These are phyloP conservation scores for Leptinotarsa undecemlineata DNA, from an alignment of 1,140 invertebrate species.

Conservation along the genomic window DNA sequence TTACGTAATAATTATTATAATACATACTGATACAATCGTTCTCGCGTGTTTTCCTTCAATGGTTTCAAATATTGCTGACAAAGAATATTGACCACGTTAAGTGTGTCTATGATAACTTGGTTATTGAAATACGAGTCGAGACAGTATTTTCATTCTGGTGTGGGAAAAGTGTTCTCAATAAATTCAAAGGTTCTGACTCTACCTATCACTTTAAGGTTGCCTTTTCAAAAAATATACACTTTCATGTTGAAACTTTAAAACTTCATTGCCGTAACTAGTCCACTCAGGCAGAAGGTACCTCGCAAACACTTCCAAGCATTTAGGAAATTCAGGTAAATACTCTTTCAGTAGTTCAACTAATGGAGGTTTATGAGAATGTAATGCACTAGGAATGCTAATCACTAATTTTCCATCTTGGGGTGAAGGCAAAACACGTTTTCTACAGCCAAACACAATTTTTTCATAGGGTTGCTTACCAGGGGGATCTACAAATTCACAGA, in stretches of 20 bases:
- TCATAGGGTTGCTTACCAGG: conserved; percentile 87
- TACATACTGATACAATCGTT: too few relatives aligned
- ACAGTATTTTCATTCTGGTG: too few relatives aligned
- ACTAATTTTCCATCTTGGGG: conserved; percentile 66
- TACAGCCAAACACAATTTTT: conserved; percentile 69
- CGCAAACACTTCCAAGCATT: conserved; percentile 86
- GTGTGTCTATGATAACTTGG: too few relatives aligned
- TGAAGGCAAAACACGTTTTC: conserved; percentile 45
- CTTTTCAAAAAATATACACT: conserved; percentile 49
- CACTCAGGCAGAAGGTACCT: conserved; percentile 82
- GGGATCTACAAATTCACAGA: conserved; percentile 69
- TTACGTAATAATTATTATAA: too few relatives aligned
- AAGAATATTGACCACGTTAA: too few relatives aligned
- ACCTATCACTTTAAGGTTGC: too few relatives aligned
- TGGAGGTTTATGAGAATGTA: conserved; percentile 92
- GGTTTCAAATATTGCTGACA: too few relatives aligned
- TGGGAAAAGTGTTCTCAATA: too few relatives aligned
- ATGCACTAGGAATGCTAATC: conserved; percentile 83
- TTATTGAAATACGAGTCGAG: too few relatives aligned
- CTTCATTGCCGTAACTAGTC: conserved; percentile 84
- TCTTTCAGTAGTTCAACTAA: conserved; percentile 69
- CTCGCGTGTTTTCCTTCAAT: too few relatives aligned
- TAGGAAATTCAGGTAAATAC: conserved; percentile 64
- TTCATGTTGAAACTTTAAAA: conserved; percentile 76
- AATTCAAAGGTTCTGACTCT: too few relatives aligned